These are phyloP conservation scores for Sipha flava DNA, from an alignment of 1,140 invertebrate genomes.

Conservation along the genomic window DNA sequence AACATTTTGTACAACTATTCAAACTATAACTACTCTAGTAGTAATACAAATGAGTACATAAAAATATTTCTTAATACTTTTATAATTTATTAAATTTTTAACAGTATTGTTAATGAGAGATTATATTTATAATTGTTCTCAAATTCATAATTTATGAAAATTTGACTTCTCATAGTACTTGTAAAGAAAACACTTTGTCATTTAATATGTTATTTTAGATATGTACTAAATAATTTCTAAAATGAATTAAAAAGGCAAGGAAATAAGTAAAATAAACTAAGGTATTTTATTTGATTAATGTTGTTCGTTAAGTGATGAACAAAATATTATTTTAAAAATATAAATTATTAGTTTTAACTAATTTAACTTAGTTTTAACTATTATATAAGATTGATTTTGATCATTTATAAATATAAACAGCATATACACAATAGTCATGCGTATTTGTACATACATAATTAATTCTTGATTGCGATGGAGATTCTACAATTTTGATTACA, in stretches of 20 bases:
- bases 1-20: neutral
- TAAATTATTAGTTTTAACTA: neutral
- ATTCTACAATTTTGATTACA: neutral
- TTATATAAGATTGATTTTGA: neutral
- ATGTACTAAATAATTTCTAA: neutral
- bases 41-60: neutral
- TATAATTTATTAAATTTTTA: neutral
- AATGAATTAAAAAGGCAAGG: neutral
- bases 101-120: neutral
- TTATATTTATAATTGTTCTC: neutral
- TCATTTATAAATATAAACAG: constrained; percentile 1
- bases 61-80: neutral
- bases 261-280: constrained; percentile 7
- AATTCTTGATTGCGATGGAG: neutral
- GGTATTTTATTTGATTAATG: constrained; percentile 17
- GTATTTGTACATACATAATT: neutral
- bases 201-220: neutral
- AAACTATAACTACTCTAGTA: neutral
- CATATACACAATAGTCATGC: neutral
- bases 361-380: too few species aligned
- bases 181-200: neutral
- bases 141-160: neutral
- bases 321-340: neutral
- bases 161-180: neutral
- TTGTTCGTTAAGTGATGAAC: constrained; percentile 16